phyloP scores from a whole-genome alignment of 1,140 invertebrate species.

The Leptinotarsa texana region DNA sequence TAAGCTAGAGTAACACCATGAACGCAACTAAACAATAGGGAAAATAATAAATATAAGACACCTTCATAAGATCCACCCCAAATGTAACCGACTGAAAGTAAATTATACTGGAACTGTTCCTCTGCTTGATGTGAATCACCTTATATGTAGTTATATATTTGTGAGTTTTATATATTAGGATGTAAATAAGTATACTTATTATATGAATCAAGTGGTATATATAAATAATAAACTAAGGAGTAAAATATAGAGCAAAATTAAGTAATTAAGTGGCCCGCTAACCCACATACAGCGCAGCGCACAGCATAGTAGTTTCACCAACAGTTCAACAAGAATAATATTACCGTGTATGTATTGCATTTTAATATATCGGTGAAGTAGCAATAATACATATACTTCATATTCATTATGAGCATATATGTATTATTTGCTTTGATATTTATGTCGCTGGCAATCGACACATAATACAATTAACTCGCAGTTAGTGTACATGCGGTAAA shows the following conservation, averaged over 20 bases:
- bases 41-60: neutral
- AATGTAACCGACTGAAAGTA: neutral
- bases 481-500: slow-evolving; percentile 52
- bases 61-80: neutral
- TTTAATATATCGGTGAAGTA: slow-evolving; percentile 4
- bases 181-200: slow-evolving; percentile 8
- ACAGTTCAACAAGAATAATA: slow-evolving; percentile 23
- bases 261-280: slow-evolving; percentile 43
- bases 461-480: slow-evolving; percentile 54
- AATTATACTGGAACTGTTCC: neutral
- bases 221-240: slow-evolving; percentile 25
- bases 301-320: slow-evolving; percentile 33
- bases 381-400: neutral
- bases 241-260: slow-evolving; percentile 39
- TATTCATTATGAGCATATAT: slow-evolving; percentile 9
- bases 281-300: slow-evolving; percentile 43
- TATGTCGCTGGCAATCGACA: slow-evolving; percentile 51
- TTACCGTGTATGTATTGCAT: slow-evolving; percentile 24
- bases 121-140: slow-evolving; percentile 24
- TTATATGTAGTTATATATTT: slow-evolving; percentile 2
- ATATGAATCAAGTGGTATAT: slow-evolving; percentile 6
- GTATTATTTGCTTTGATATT: slow-evolving; percentile 24
- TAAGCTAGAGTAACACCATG: slow-evolving; percentile 12
- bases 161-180: slow-evolving; percentile 6
- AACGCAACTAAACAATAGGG: neutral